Conservation (phyloP, 2,797 vertebrate species). For the Mus caroli region DNA sequence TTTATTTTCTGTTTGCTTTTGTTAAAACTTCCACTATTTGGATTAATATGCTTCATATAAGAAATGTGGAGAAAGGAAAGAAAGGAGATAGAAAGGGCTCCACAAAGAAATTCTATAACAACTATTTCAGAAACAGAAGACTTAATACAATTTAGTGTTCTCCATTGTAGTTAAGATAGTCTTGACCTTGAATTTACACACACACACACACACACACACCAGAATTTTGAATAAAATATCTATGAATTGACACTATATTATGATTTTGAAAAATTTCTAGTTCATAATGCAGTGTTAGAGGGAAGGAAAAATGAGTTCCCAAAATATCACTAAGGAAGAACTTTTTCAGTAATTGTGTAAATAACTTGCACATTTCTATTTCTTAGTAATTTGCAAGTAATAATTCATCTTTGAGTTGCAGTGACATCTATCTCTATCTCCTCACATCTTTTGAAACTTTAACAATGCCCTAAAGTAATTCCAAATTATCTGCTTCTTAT, state of each 20-base stretch:
- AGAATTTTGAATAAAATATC: neutral
- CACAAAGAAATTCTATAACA: conserved; percentile 2
- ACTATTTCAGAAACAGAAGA: neutral
- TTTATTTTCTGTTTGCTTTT: conserved; percentile 33
- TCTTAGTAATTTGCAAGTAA: conserved; percentile 64
- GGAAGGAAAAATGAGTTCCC: conserved; percentile 38
- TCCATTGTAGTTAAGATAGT: neutral
- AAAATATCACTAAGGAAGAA: conserved; percentile 36
- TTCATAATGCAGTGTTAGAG: conserved; percentile 5
- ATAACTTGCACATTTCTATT: conserved; percentile 47
- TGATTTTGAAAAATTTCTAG: conserved; percentile 46
- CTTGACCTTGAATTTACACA: neutral
- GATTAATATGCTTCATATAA: neutral
- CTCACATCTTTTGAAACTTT: conserved; percentile 65
- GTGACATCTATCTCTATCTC: conserved; percentile 48
- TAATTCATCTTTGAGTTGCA: conserved; percentile 60
- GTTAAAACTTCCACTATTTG: neutral
- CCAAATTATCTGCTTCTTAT: conserved; percentile 74
- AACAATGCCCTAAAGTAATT: conserved; percentile 73
- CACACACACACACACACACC: neutral
- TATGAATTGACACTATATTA: neutral
- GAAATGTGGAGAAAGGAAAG: neutral
- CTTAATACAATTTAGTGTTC: conserved; percentile 7
- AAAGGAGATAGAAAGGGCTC: conserved; percentile 15
- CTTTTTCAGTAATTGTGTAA: conserved; percentile 52